These are phyloP conservation scores for Eilema depressum DNA, from an alignment of 2,888 invertebrate species.

Conservation along the genomic window DNA sequence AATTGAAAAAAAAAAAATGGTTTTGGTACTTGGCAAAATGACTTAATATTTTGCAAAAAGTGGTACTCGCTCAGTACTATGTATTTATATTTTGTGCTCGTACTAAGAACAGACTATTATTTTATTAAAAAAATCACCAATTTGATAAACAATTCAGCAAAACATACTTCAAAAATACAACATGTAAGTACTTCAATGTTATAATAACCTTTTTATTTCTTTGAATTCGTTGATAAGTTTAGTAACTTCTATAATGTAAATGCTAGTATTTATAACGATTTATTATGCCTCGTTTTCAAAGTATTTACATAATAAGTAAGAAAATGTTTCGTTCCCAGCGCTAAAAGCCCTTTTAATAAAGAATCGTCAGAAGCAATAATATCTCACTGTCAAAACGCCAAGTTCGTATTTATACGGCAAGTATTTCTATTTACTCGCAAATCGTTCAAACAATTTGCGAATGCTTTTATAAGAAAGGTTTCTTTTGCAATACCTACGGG, in stretches of 20 bases:
- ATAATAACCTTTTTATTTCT: neutral
- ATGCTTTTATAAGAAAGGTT: slow-evolving; percentile 26
- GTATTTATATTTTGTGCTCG: no score
- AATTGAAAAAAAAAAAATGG: no score
- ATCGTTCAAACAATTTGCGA: slow-evolving; percentile 29
- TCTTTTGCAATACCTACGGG: slow-evolving; percentile 7
- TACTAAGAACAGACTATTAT: no score
- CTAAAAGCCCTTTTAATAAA: slow-evolving; percentile 19
- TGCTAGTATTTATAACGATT: neutral
- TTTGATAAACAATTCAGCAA: neutral
- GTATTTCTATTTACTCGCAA: slow-evolving; percentile 26
- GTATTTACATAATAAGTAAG: neutral
- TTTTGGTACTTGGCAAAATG: no score
- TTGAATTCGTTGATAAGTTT: neutral
- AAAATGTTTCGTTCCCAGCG: slow-evolving; percentile 13
- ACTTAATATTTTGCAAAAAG: no score
- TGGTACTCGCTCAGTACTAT: no score
- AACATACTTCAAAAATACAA: no score
- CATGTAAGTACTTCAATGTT: no score
- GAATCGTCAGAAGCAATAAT: slow-evolving; percentile 24
- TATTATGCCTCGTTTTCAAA: slow-evolving; percentile 1
- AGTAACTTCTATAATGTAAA: neutral
- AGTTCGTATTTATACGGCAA: slow-evolving; percentile 20
- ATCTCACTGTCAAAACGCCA: slow-evolving; percentile 30
- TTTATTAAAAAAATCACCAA: neutral